These are phyloP conservation scores for Trachelus iudaicus DNA, from an alignment of 2,888 invertebrate genomes.

Conservation along the genomic window DNA sequence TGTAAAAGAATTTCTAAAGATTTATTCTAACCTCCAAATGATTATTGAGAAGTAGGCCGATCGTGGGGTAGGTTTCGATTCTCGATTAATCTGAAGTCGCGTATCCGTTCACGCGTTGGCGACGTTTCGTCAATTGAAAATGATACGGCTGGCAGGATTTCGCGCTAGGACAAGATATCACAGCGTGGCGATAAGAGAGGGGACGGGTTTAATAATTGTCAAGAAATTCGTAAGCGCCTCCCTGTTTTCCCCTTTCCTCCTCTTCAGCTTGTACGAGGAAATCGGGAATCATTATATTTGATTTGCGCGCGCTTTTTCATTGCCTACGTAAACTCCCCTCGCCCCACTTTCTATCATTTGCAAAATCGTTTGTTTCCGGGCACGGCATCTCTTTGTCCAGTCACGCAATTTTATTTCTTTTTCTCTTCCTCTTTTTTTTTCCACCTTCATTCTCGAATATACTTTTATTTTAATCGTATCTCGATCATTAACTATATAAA, in stretches of 20 bases:
- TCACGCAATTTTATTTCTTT: neutral
- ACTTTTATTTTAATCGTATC: neutral
- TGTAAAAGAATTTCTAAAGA: neutral
- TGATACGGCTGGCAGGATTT: neutral
- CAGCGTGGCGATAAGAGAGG: neutral
- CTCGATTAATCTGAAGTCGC: neutral
- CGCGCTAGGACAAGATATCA: neutral
- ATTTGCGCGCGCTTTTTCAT: neutral
- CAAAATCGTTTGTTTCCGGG: neutral
- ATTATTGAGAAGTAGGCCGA: neutral
- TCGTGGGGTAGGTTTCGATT: neutral
- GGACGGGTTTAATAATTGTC: neutral
- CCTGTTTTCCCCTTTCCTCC: neutral
- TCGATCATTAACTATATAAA: neutral
- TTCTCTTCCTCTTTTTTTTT: neutral
- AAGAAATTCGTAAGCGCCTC: neutral
- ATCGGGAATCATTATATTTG: neutral
- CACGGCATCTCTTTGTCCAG: neutral
- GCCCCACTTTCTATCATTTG: neutral
- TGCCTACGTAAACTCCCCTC: neutral
- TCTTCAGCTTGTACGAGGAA: neutral
- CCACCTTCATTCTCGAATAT: neutral
- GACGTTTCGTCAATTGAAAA: neutral
- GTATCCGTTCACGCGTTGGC: neutral
- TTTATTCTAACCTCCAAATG: neutral